Evolutionary conservation across 1,140 invertebrate genomes (phyloP).

Genomic region (Anagrus nilaparvatae): DNA sequence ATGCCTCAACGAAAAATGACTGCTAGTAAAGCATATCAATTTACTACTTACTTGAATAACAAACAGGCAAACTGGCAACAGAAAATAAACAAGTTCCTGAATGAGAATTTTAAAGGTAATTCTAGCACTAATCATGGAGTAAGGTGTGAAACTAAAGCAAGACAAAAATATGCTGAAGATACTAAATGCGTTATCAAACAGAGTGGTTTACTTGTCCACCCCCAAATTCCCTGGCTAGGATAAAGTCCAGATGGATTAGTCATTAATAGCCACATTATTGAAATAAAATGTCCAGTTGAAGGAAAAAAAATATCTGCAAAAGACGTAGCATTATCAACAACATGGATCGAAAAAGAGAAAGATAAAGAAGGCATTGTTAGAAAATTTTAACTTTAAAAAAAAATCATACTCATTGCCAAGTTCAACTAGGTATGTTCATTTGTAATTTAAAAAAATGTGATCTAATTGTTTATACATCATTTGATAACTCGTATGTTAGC

Average conservation of each 20-base stretch:
- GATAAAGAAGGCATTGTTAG: not conserved
- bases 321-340: not conserved
- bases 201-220: conserved; percentile 6
- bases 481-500: not conserved
- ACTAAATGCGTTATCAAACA: not conserved
- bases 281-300: conserved; percentile 2
- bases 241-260: conserved; percentile 11
- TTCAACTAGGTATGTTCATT: conserved; percentile 10
- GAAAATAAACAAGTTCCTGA: conserved; percentile 1
- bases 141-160: conserved; percentile 2
- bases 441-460: conserved; percentile 7
- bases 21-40: not conserved
- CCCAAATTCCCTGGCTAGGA: conserved; percentile 8
- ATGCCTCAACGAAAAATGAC: not conserved
- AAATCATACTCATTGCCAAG: conserved; percentile 11
- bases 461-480: conserved; percentile 10
- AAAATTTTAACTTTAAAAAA: conserved; percentile 8
- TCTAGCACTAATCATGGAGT: conserved; percentile 1
- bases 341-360: too few species aligned
- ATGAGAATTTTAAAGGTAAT: conserved; percentile 5
- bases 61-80: conserved; percentile 4
- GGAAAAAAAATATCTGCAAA: conserved; percentile 1
- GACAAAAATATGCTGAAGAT: not conserved
- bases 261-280: not conserved
- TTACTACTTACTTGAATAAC: not conserved